Base-by-base conservation (phyloP, 2,113 vertebrate genomes). In the Irena cyanogastra region DNA sequence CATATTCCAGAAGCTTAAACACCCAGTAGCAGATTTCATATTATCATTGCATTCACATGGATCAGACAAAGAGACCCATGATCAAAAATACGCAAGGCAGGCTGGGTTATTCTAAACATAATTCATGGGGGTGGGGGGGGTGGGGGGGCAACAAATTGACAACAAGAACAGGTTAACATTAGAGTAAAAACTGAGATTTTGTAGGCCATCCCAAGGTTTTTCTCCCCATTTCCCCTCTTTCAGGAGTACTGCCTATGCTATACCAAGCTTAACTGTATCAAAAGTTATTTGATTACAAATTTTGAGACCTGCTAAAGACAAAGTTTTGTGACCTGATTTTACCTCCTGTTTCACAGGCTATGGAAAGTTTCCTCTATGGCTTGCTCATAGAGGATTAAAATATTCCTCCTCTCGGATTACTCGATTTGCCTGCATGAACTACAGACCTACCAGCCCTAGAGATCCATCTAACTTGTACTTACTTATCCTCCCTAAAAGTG, bases 81-180 rank as follows among this genome's bases (percentile, higher is more conserved):
- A 18, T 37, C n/a, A 86, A 70, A 24, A 66, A 52, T 10, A 22
- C 5, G 8, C 0, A 1, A 75, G 65, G 9, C 13, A 47, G 10
- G 24, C 6, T 17, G 20, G 56, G 37, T 83, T 83, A 37, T 41
- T 77, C n/a, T 68, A 80, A 80, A 35, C 15, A 41, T 31, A 65
- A 49, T 30, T 41, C 3, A 2, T 65, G 22, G n/a, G 19, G 14
- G 1, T 16, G 2, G 2, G 1, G 3, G 0, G 2, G 1, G 41
- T 41, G n/a, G 19, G 19, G 26, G 1, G 8, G 21, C 3, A 16
- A 5, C 37, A 35, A 70, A 54, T 22, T 75, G 44, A 75, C 24
- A 54, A 33, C 7, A 81, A 31, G 13, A 75, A 21, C 35, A 63
- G 18, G 11, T 84, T 66, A 89, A 76, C 37, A 71, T 26, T 31